Evolutionary conservation across 2,888 invertebrate genomes (phyloP).

Genomic region (Pardosa pseudoannulata): DNA sequence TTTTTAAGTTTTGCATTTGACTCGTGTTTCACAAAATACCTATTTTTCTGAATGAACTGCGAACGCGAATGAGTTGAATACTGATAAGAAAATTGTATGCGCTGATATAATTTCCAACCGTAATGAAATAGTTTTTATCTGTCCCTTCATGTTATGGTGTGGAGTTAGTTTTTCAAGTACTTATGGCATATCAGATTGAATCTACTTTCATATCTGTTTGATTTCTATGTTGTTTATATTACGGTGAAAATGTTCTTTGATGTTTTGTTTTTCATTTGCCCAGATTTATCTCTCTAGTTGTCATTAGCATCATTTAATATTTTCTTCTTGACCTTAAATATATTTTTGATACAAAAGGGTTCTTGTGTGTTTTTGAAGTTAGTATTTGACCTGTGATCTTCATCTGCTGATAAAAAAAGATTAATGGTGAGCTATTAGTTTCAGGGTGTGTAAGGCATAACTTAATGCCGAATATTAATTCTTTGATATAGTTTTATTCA

Average conservation of each 20-base stretch:
- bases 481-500: no score
- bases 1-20: no score
- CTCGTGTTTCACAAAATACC: no score
- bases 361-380: not conserved
- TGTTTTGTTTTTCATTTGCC: not conserved
- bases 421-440: no score
- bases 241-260: not conserved
- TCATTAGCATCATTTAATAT: not conserved
- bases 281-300: not conserved
- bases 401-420: not conserved
- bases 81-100: not conserved
- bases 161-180: not conserved
- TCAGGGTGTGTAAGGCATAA: no score
- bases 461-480: no score
- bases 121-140: not conserved
- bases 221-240: constrained; percentile 1
- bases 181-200: not conserved
- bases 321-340: not conserved
- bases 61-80: not conserved
- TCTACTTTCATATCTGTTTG: not conserved
- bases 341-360: not conserved
- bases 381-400: not conserved
- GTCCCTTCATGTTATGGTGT: not conserved
- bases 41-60: no score
- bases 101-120: not conserved